phyloP scores from a whole-genome alignment of 2,797 vertebrate species.

The Hylomyscus alleni region DNA sequence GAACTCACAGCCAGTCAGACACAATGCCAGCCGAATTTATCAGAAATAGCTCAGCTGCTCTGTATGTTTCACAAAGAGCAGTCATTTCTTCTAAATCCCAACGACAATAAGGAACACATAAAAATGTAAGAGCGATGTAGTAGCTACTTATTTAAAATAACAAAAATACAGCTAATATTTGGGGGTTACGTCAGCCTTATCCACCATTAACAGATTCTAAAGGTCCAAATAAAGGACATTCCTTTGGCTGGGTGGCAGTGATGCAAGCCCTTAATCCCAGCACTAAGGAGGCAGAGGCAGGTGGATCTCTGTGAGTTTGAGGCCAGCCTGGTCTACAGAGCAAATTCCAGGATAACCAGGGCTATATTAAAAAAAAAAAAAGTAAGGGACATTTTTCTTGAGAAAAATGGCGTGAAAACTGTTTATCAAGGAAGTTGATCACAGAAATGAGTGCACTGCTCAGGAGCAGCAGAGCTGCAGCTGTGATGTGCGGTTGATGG shows the following conservation, averaged over 20 bases:
- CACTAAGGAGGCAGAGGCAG: neutral
- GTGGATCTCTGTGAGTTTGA: neutral
- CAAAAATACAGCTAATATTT: neutral
- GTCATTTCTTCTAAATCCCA: neutral
- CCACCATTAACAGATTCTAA: neutral
- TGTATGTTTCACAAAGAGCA: slow-evolving; percentile 28
- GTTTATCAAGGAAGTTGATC: neutral
- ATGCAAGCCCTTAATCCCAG: neutral
- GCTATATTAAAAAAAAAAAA: neutral
- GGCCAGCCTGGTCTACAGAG: neutral
- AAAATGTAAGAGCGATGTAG: neutral
- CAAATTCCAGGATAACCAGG: neutral
- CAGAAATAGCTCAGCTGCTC: neutral
- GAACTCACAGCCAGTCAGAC: neutral
- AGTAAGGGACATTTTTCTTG: neutral
- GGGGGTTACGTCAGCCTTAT: neutral
- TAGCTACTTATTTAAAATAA: slow-evolving; percentile 49
- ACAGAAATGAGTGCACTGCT: neutral
- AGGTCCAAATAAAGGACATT: neutral
- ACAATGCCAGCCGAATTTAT: neutral
- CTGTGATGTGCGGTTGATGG: neutral
- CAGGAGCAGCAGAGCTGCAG: neutral
- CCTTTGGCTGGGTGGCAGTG: neutral
- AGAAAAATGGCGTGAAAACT: neutral
- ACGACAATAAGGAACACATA: neutral